These are phyloP conservation scores for Carassius carassius DNA, from an alignment of 2,113 vertebrate species.

Conservation along the genomic window DNA sequence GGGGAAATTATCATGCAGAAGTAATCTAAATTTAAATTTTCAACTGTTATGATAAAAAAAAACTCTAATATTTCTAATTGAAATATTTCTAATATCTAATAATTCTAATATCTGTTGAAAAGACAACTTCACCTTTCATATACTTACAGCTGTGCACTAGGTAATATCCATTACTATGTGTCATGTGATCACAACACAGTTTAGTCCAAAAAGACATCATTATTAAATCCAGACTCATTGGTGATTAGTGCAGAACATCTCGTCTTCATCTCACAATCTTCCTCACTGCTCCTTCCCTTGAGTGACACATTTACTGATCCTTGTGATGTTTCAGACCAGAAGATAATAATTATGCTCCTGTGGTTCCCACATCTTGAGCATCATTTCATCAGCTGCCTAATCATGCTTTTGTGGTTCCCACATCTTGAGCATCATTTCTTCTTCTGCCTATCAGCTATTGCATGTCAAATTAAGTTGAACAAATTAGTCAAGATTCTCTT, in stretches of 20 bases:
- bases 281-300: background rate
- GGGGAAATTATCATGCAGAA: background rate
- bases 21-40: background rate
- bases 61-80: no score
- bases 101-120: no score
- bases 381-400: background rate
- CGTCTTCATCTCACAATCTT: background rate
- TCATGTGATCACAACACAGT: background rate
- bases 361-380: constrained; percentile 2
- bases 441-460: background rate
- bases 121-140: background rate
- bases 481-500: background rate
- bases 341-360: background rate
- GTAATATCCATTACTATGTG: background rate
- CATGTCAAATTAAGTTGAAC: background rate
- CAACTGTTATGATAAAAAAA: background rate
- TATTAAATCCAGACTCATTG: background rate
- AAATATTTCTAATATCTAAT: no score
- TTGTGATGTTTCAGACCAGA: background rate
- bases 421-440: constrained; percentile 6
- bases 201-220: no score
- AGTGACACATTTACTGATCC: background rate
- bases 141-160: background rate
- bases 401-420: background rate
- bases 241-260: background rate